These are phyloP conservation scores for Nothoprocta pentlandii DNA, from an alignment of 2,113 vertebrate genomes.

Conservation along the genomic window DNA sequence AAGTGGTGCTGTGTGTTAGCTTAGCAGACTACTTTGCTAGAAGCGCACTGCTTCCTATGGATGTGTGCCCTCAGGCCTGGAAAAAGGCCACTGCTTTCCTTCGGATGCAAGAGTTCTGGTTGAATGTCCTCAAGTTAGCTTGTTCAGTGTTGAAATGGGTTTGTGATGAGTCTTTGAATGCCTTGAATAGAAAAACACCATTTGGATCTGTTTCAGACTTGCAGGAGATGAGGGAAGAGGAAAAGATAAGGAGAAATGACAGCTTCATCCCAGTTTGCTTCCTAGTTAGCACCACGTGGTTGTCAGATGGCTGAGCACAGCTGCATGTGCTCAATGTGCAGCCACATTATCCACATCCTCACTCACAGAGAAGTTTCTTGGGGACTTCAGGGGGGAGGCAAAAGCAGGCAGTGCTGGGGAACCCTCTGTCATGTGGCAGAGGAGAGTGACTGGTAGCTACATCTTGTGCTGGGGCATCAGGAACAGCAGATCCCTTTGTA, in stretches of 20 bases:
- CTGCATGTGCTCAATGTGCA: neutral
- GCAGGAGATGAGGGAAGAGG: neutral
- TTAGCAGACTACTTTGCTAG: neutral
- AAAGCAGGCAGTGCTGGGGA: neutral
- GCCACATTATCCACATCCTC: neutral
- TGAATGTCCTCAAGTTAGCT: neutral
- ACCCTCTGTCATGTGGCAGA: rapidly evolving
- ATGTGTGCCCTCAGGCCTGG: neutral
- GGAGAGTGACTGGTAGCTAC: neutral
- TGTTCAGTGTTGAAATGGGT: neutral
- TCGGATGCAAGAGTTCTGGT: neutral
- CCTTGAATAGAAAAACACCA: neutral
- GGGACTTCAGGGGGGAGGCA: neutral
- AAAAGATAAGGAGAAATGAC: neutral
- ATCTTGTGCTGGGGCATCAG: neutral
- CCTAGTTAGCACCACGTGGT: neutral
- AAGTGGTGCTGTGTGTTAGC: neutral
- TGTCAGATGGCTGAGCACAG: conserved; percentile 16
- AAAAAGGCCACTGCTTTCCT: neutral
- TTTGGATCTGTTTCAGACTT: neutral
- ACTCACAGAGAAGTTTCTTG: neutral
- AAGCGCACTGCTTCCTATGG: neutral
- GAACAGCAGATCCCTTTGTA: neutral
- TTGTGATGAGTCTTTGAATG: neutral
- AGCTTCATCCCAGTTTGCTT: neutral